phyloP scores from a whole-genome alignment of 1,140 invertebrate genomes.

The Antheraea mylitta region DNA sequence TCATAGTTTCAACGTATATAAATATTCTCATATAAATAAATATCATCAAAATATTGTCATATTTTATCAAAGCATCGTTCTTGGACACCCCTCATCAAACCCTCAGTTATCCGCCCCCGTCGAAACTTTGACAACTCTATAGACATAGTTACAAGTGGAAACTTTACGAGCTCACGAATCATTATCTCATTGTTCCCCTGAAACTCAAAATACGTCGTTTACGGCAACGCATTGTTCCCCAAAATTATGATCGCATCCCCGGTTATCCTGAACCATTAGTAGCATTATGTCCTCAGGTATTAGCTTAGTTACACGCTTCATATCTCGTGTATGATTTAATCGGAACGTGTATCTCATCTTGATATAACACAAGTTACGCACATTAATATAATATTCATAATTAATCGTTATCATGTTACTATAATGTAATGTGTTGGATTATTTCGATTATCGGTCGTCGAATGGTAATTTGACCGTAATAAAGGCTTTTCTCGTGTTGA shows the following conservation, averaged over 20 bases:
- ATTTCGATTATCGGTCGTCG: no score
- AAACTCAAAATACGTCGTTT: slow-evolving; percentile 46
- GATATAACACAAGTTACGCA: background rate
- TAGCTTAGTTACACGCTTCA: slow-evolving; percentile 38
- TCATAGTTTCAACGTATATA: no score
- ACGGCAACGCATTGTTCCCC: slow-evolving; percentile 48
- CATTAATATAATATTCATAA: background rate
- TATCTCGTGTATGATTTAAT: slow-evolving; percentile 37
- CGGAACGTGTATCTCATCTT: background rate
- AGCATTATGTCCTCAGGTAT: slow-evolving; percentile 47
- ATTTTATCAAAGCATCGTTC: background rate
- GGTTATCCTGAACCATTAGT: slow-evolving; percentile 53
- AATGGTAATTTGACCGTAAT: no score
- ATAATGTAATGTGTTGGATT: no score
- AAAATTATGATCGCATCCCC: slow-evolving; percentile 55
- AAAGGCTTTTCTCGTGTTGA: no score
- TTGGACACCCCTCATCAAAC: slow-evolving; percentile 30
- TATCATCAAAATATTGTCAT: no score
- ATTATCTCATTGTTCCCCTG: slow-evolving; percentile 54
- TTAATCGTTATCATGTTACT: background rate
- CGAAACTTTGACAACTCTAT: slow-evolving; percentile 41
- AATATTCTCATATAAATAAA: no score
- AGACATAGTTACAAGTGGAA: slow-evolving; percentile 29
- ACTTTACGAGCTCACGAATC: slow-evolving; percentile 50
- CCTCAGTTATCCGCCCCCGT: slow-evolving; percentile 22